Evolutionary conservation across 30 jellyfish, hydroid and myxozoan genomes (phyloP).

Genomic region (Hydractinia symbiolongicarpus): DNA sequence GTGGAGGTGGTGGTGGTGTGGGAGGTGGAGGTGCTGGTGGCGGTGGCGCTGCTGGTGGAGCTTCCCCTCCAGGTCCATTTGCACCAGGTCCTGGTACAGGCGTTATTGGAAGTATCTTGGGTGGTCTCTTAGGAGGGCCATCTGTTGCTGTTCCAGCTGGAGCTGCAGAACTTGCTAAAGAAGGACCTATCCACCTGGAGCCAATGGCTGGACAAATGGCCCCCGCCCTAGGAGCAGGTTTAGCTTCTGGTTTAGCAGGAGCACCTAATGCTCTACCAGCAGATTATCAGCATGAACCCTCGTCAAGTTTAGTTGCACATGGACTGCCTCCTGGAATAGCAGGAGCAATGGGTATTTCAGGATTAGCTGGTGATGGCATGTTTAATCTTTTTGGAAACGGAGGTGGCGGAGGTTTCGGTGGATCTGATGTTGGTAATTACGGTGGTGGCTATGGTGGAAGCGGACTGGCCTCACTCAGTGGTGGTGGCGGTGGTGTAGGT

Average conservation of each 20-base stretch:
- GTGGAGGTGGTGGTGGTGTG: slow-evolving; percentile 37
- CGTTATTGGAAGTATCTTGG: slow-evolving; percentile 52
- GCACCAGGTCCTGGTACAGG: slow-evolving; percentile 59
- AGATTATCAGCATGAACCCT: slow-evolving; percentile 34
- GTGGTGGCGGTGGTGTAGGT: slow-evolving; percentile 45
- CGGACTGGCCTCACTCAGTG: slow-evolving; percentile 36
- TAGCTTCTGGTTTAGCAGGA: slow-evolving; percentile 28
- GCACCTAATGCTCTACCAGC: slow-evolving; percentile 48
- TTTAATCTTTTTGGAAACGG: slow-evolving; percentile 27
- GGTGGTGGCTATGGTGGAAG: slow-evolving; percentile 46
- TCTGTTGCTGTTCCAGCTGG: slow-evolving; percentile 35
- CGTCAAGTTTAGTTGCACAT: slow-evolving; percentile 34
- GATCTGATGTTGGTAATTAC: slow-evolving; percentile 19
- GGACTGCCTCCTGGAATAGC: slow-evolving; percentile 28
- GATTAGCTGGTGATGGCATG: slow-evolving; percentile 24
- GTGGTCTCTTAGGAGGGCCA: slow-evolving; percentile 63
- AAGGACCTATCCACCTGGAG: slow-evolving; percentile 12
- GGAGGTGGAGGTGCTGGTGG: slow-evolving; percentile 48
- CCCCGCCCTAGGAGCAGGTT: slow-evolving; percentile 31
- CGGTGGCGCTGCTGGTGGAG: slow-evolving; percentile 24
- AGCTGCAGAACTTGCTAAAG: slow-evolving; percentile 1
- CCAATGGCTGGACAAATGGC: slow-evolving; percentile 29
- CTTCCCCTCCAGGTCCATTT: slow-evolving; percentile 40
- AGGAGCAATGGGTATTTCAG: slow-evolving; percentile 34
- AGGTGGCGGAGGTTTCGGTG: slow-evolving; percentile 40